phyloP scores from a whole-genome alignment of 2,113 vertebrate genomes.

The Phoenicopterus ruber region DNA sequence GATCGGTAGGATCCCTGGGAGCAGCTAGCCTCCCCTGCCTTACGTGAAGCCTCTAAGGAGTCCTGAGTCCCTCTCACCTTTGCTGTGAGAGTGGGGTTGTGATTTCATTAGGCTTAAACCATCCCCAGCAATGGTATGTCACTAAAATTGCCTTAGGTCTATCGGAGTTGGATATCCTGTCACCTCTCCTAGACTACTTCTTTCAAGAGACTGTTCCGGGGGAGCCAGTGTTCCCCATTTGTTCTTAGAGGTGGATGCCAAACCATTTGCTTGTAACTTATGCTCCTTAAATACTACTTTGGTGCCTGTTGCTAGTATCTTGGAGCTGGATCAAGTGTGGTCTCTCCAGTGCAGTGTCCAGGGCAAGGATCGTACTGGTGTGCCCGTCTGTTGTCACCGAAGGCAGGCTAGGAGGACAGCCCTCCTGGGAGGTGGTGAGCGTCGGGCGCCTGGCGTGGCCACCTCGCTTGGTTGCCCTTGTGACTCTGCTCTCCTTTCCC shows the following conservation, averaged over 20 bases:
- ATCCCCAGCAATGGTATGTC: not conserved
- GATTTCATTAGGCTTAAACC: not conserved
- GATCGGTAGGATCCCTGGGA: not conserved
- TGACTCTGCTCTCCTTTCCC: not conserved
- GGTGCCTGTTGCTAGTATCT: not conserved
- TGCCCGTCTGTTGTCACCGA: not conserved
- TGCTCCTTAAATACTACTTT: not conserved
- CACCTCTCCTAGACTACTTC: not conserved
- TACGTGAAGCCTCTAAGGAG: not conserved
- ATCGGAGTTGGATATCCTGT: not conserved
- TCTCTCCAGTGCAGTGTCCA: not conserved
- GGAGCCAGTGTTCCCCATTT: not conserved
- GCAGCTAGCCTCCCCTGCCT: not conserved
- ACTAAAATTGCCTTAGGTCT: conserved; percentile 4
- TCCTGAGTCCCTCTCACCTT: not conserved
- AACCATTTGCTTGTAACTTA: not conserved
- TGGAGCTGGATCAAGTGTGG: not conserved
- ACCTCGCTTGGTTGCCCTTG: not conserved
- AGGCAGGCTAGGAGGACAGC: not conserved
- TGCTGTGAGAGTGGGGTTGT: not conserved
- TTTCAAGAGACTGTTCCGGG: not conserved
- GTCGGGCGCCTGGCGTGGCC: not conserved
- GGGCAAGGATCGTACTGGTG: not conserved
- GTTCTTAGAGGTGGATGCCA: not conserved
- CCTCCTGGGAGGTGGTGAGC: not conserved